Evolutionary conservation across 1,140 invertebrate genomes (phyloP).

Genomic region (Philaenus spumarius): DNA sequence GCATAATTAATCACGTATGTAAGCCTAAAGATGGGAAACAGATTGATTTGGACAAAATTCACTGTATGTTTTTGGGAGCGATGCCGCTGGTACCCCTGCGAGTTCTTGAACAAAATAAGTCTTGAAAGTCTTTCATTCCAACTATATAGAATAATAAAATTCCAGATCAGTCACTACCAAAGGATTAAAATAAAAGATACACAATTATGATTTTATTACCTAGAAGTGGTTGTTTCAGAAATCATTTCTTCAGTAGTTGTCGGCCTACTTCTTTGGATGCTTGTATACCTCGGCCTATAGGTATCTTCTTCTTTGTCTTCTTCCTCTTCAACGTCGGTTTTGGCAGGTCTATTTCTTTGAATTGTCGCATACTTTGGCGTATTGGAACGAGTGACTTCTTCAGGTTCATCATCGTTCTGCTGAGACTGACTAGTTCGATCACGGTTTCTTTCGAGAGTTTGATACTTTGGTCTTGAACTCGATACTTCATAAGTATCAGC

Average conservation of each 20-base stretch:
- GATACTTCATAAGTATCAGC: not conserved
- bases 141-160: no score
- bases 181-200: not conserved
- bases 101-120: not conserved
- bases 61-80: not conserved
- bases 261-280: conserved; percentile 21
- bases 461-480: not conserved
- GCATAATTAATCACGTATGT: no score
- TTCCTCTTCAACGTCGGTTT: conserved; percentile 32
- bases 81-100: not conserved
- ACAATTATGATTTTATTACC: not conserved
- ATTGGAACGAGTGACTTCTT: not conserved
- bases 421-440: not conserved
- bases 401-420: conserved; percentile 7
- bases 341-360: conserved; percentile 6
- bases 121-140: not conserved
- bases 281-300: conserved; percentile 21
- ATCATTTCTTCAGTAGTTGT: conserved; percentile 1
- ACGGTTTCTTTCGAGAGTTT: not conserved
- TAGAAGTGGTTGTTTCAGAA: conserved; percentile 9
- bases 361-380: conserved; percentile 11
- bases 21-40: not conserved
- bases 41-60: not conserved
- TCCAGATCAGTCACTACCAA: not conserved
- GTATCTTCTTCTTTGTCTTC: conserved; percentile 22